Conservation (phyloP, 2,888 invertebrate genomes). For the Epistrophe eligans region DNA sequence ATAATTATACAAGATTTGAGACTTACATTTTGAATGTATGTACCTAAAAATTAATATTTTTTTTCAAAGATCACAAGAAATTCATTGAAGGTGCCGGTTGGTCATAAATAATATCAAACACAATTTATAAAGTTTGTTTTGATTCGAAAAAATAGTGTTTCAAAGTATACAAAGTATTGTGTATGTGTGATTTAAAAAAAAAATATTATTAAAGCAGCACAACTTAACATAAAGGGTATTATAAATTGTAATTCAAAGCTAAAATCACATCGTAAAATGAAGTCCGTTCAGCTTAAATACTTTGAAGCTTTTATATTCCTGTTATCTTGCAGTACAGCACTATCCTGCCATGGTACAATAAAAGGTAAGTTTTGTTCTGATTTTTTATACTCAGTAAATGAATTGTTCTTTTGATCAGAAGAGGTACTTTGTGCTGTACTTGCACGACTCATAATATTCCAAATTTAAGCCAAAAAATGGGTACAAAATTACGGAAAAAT, state of each 20-base stretch:
- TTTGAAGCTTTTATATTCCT: conserved; percentile 78
- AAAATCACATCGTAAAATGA: conserved; percentile 41
- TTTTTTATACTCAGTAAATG: not conserved
- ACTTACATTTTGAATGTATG: conserved; percentile 26
- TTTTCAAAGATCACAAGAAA: conserved; percentile 60
- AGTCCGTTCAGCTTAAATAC: conserved; percentile 77
- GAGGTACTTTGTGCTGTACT: no score
- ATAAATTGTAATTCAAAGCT: conserved; percentile 17
- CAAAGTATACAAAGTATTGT: conserved; percentile 47
- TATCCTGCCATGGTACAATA: conserved; percentile 81
- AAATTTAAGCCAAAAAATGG: no score
- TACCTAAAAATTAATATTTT: conserved; percentile 10
- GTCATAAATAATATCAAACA: conserved; percentile 18
- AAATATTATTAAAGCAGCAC: conserved; percentile 39
- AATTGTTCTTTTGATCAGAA: not conserved
- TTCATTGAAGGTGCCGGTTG: conserved; percentile 47
- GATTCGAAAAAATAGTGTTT: conserved; percentile 29
- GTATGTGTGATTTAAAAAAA: conserved; percentile 26
- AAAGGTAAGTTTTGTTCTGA: conserved; percentile 79
- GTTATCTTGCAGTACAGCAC: conserved; percentile 79
- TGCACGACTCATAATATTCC: no score
- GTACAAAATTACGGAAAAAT: no score
- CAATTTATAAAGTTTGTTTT: not conserved
- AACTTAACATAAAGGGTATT: not conserved
- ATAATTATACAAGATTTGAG: not conserved